Evolutionary conservation across 2,888 invertebrate species (phyloP).

Genomic region (Chymomyza fuscimana): DNA sequence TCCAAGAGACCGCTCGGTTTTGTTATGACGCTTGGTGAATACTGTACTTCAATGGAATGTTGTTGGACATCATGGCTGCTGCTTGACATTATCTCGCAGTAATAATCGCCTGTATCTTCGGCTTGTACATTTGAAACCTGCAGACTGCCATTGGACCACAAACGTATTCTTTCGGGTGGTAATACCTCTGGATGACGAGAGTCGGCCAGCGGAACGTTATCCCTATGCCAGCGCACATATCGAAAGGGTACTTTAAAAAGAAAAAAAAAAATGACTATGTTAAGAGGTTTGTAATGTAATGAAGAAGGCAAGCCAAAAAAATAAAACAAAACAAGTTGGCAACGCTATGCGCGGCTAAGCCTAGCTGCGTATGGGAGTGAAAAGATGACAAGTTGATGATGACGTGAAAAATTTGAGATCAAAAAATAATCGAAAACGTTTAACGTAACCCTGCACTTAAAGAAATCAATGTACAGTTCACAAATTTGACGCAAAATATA

Average conservation of each 20-base stretch:
- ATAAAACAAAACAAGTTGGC: no score
- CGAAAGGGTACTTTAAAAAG: slow-evolving; percentile 81
- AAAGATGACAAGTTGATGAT: no score
- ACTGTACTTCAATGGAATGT: slow-evolving; percentile 89
- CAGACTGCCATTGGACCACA: slow-evolving; percentile 87
- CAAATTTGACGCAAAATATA: no score
- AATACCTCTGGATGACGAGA: slow-evolving; percentile 81
- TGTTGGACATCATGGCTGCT: slow-evolving; percentile 81
- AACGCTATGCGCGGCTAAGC: no score
- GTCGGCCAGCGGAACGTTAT: slow-evolving; percentile 84
- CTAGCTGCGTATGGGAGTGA: no score
- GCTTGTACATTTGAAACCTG: slow-evolving; percentile 81
- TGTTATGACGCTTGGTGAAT: slow-evolving; percentile 85
- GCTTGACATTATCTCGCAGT: slow-evolving; percentile 80
- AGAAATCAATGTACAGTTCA: no score
- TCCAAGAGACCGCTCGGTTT: slow-evolving; percentile 87
- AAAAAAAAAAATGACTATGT: background rate
- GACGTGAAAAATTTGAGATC: no score
- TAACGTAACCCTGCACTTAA: no score
- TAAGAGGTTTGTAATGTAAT: background rate
- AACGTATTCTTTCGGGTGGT: slow-evolving; percentile 82
- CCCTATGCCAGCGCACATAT: slow-evolving; percentile 87
- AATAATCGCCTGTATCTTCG: slow-evolving; percentile 82
- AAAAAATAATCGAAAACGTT: no score
- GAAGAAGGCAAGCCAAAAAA: no score